phyloP scores from a whole-genome alignment of 2,888 invertebrate species.

The Acrobasis suavella region DNA sequence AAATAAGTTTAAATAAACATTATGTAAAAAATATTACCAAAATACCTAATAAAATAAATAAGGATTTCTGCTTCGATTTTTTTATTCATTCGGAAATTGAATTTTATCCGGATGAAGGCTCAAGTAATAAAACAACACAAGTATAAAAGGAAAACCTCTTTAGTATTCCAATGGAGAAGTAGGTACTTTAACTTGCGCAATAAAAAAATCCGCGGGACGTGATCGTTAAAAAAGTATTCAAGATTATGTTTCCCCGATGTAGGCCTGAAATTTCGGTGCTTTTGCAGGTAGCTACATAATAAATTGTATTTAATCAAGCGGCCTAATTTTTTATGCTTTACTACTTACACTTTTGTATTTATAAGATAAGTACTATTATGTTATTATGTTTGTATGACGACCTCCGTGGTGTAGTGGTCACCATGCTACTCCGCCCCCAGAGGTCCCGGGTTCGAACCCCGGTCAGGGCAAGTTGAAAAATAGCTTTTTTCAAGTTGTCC shows the following conservation, averaged over 20 bases:
- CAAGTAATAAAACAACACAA: background rate
- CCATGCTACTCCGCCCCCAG: too few species aligned
- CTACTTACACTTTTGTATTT: too few species aligned
- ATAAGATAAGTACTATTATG: too few species aligned
- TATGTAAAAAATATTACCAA: too few species aligned
- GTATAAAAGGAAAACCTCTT: conserved; percentile 9
- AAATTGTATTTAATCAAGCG: background rate
- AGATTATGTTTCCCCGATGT: conserved; percentile 13
- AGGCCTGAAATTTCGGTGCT: background rate
- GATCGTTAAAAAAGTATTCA: conserved; percentile 14
- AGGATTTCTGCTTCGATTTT: background rate
- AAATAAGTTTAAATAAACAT: too few species aligned
- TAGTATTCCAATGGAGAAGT: conserved; percentile 16
- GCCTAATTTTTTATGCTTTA: background rate
- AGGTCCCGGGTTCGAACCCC: too few species aligned
- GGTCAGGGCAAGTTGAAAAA: too few species aligned
- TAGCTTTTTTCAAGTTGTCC: too few species aligned
- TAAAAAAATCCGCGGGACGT: conserved; percentile 18
- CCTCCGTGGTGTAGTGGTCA: too few species aligned
- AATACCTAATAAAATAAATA: too few species aligned
- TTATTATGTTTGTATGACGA: too few species aligned
- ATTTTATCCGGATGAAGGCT: background rate
- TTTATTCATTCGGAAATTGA: background rate
- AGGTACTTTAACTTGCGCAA: conserved; percentile 19
- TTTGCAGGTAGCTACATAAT: background rate